Percentiles rank a stretch among this genome's conserved stretches.
phyloP scores from a whole-genome alignment of 2,113 vertebrate genomes.

The Eurypyga helias region DNA sequence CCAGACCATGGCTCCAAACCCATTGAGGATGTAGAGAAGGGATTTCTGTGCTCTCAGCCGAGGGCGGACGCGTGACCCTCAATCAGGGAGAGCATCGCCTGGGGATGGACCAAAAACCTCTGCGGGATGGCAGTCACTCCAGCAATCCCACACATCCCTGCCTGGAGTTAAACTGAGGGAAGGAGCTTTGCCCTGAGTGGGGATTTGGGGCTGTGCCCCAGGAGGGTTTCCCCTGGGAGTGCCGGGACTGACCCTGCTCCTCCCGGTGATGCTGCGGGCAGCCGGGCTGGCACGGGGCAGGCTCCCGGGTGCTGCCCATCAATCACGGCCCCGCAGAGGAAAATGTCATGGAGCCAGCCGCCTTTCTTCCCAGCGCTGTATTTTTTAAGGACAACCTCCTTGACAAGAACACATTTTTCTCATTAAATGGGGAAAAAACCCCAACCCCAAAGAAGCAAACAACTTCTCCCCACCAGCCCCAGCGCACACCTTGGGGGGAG shows the following conservation, averaged over 20 bases:
- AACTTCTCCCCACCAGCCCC: neutral
- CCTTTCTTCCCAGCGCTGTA: neutral
- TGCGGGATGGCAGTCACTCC: neutral
- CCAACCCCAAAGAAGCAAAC: neutral
- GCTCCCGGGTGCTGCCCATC: neutral
- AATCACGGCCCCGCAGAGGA: neutral
- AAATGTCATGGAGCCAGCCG: neutral
- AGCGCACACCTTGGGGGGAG: neutral
- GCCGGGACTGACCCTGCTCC: neutral
- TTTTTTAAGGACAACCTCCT: neutral
- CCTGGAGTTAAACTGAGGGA: neutral
- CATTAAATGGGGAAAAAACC: neutral
- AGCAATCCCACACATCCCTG: neutral
- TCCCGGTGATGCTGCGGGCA: neutral
- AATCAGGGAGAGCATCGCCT: neutral
- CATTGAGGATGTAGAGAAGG: neutral
- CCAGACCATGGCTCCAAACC: neutral
- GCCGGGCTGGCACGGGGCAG: neutral
- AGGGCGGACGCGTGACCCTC: neutral
- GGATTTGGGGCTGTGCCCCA: neutral
- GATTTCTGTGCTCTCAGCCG: neutral
- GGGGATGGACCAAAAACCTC: neutral
- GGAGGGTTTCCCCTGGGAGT: neutral
- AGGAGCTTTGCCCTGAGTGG: neutral
- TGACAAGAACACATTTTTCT: neutral